These are phyloP conservation scores for Dreissena polymorpha DNA, from an alignment of 1,140 invertebrate genomes.

Conservation along the genomic window DNA sequence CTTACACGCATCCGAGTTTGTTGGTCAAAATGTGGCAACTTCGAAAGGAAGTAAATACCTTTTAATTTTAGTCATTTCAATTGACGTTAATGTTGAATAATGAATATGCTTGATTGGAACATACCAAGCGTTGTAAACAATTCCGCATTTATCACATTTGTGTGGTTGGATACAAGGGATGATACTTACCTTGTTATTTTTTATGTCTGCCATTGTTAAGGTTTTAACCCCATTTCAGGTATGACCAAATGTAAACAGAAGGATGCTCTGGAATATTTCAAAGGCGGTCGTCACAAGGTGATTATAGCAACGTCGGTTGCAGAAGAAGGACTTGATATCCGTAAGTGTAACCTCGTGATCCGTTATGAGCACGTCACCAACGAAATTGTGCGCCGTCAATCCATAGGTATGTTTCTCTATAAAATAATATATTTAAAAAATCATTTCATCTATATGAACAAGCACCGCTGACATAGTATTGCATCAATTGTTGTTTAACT, in stretches of 20 bases:
- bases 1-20: conserved; percentile 61
- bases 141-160: no score
- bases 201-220: no score
- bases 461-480: no score
- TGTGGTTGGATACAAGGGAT: no score
- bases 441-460: no score
- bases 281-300: conserved; percentile 66
- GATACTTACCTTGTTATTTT: no score
- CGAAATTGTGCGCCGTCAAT: conserved; percentile 76
- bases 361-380: conserved; percentile 78
- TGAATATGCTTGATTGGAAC: no score
- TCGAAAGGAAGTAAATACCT: not conserved
- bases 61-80: not conserved
- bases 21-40: conserved; percentile 59
- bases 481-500: no score
- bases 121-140: no score
- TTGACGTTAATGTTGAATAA: no score
- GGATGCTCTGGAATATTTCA: conserved; percentile 69
- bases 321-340: conserved; percentile 78
- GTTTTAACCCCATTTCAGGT: conserved; percentile 57
- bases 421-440: not conserved
- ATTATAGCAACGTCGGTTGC: conserved; percentile 77
- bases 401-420: conserved; percentile 69
- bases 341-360: conserved; percentile 76
- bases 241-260: conserved; percentile 68